Conservation (phyloP, 2,888 invertebrate species). For the Eristalinus sepulchralis region DNA sequence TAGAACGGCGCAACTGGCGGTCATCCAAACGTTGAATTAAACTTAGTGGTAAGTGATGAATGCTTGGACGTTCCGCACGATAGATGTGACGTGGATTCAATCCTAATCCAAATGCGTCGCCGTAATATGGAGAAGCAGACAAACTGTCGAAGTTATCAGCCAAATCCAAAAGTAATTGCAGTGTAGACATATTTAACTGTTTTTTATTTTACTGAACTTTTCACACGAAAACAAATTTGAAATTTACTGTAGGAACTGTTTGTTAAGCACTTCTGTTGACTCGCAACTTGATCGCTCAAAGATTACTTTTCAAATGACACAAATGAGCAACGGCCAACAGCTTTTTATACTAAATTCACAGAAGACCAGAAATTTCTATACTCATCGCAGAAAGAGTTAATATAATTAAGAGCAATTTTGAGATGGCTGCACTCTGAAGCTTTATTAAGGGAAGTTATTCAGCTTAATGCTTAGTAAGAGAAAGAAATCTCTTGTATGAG, state of each 20-base stretch:
- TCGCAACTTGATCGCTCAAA: neutral
- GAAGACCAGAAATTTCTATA: neutral
- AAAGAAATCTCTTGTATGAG: neutral
- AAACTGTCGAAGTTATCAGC: constrained; percentile 74
- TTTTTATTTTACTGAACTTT: neutral
- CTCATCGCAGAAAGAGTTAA: neutral
- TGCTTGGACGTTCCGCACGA: constrained; percentile 74
- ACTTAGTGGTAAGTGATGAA: constrained; percentile 72
- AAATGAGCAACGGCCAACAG: neutral
- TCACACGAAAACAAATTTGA: neutral
- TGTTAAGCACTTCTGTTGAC: neutral
- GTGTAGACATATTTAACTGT: constrained; percentile 74
- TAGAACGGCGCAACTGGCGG: constrained; percentile 74
- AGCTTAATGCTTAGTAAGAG: neutral
- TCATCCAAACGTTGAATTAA: constrained; percentile 76
- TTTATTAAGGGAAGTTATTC: neutral
- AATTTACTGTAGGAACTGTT: neutral
- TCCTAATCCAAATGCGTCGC: constrained; percentile 73
- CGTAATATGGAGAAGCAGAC: constrained; percentile 75
- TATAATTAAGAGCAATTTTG: no score
- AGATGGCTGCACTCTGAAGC: neutral
- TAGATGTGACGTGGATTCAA: constrained; percentile 77
- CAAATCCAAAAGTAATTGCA: constrained; percentile 77
- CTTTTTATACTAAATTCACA: neutral
- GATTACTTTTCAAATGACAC: neutral